Conservation (phyloP, 2,888 invertebrate genomes). For the Oxystoma pomonae region DNA sequence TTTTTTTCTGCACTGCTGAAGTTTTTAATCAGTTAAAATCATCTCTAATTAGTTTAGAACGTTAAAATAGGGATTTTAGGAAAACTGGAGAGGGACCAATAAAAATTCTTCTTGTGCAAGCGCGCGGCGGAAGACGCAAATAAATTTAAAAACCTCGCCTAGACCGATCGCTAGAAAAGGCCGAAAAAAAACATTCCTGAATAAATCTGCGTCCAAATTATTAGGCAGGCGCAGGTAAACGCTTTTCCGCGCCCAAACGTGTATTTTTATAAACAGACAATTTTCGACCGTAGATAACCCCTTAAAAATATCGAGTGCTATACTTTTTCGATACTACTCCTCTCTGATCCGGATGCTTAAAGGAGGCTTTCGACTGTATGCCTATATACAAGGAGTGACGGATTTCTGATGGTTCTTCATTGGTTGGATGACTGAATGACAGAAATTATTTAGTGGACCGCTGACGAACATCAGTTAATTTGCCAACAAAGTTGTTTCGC, state of each 20-base stretch:
- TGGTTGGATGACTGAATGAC: too few relatives aligned
- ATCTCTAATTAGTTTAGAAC: not conserved
- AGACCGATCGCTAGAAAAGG: not conserved
- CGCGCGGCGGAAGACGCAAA: not conserved
- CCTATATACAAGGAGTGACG: too few relatives aligned
- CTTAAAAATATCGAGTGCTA: too few relatives aligned
- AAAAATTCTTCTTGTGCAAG: not conserved
- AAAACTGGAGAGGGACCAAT: not conserved
- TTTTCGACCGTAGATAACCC: not conserved
- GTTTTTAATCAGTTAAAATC: too few relatives aligned
- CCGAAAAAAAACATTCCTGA: not conserved
- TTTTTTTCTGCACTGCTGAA: too few relatives aligned
- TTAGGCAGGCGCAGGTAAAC: not conserved
- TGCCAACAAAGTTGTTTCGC: too few relatives aligned
- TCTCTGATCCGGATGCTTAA: too few relatives aligned
- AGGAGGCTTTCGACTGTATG: too few relatives aligned
- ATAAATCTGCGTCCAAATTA: not conserved
- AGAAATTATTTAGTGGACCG: too few relatives aligned
- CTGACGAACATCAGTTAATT: too few relatives aligned
- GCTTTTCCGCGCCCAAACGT: not conserved
- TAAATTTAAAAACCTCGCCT: not conserved
- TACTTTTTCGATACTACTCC: too few relatives aligned
- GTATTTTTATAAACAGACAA: not conserved
- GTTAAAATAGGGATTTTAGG: not conserved
- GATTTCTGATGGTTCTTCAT: too few relatives aligned